These are phyloP conservation scores for Luscinia luscinia DNA, from an alignment of 2,797 vertebrate species.

Conservation along the genomic window DNA sequence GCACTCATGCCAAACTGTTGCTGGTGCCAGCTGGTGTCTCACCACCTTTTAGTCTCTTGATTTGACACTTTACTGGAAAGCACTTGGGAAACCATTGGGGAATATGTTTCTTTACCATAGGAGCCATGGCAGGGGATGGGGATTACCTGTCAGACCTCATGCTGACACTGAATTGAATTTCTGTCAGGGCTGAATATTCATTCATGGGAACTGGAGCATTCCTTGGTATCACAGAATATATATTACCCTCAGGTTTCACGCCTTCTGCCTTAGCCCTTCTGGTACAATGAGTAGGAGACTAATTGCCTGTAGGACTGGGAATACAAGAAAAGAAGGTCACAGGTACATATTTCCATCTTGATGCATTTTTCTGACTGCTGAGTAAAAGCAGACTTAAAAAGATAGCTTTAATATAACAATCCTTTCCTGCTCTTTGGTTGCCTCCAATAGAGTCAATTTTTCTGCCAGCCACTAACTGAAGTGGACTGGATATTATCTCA, in stretches of 20 bases:
- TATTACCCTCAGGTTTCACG: background rate
- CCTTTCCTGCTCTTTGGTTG: background rate
- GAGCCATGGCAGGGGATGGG: background rate
- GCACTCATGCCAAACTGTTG: background rate
- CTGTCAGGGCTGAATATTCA: background rate
- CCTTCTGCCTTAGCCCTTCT: background rate
- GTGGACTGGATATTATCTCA: background rate
- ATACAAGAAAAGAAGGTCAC: slow-evolving; percentile 2
- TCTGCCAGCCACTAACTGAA: background rate
- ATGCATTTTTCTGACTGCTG: background rate
- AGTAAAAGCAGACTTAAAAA: background rate
- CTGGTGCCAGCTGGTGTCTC: background rate
- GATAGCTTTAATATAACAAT: background rate
- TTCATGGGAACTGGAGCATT: background rate
- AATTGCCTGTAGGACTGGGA: background rate
- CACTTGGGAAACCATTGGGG: background rate
- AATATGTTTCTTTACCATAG: background rate
- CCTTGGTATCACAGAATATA: background rate
- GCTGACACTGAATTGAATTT: background rate
- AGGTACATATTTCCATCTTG: background rate
- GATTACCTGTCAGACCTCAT: background rate
- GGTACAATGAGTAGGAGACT: background rate
- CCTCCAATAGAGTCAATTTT: background rate
- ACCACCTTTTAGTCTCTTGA: background rate
- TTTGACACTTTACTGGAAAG: background rate